A percentile compares a stretch with the other conserved stretches of the same genome.
phyloP scores from a whole-genome alignment of 2,888 invertebrate species.

The Leptopilina myrica region DNA sequence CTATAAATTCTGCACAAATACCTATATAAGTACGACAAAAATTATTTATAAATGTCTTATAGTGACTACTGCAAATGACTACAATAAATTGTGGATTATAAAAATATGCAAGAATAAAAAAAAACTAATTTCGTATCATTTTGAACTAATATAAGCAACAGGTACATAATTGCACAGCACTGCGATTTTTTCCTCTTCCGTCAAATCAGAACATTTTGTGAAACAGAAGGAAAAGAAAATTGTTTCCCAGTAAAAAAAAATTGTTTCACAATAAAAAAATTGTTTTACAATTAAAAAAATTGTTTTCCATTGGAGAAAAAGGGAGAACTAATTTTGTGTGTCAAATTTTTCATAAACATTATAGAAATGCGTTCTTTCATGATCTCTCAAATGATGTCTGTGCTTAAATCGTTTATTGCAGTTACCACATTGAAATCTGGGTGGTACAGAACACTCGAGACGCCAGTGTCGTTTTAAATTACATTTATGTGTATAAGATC shows the following conservation, averaged over 20 bases:
- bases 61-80: too few relatives aligned
- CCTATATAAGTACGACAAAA: too few relatives aligned
- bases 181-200: too few relatives aligned
- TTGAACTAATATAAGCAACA: background rate
- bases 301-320: background rate
- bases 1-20: too few relatives aligned
- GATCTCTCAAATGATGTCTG: conserved; percentile 70
- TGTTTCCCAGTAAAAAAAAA: too few relatives aligned
- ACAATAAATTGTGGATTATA: too few relatives aligned
- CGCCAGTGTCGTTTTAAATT: conserved; percentile 53
- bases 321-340: background rate
- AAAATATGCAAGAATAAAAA: too few relatives aligned
- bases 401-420: conserved; percentile 75
- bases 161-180: conserved; percentile 27
- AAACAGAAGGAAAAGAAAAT: too few relatives aligned
- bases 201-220: too few relatives aligned
- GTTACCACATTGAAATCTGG: conserved; percentile 69
- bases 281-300: background rate
- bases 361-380: conserved; percentile 20
- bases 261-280: too few relatives aligned
- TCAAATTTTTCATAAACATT: background rate
- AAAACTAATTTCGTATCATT: too few relatives aligned
- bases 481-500: conserved; percentile 52
- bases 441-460: conserved; percentile 69
- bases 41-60: too few relatives aligned